These are phyloP conservation scores for Eremobia ochroleuca DNA, from an alignment of 2,888 invertebrate genomes.

Conservation along the genomic window DNA sequence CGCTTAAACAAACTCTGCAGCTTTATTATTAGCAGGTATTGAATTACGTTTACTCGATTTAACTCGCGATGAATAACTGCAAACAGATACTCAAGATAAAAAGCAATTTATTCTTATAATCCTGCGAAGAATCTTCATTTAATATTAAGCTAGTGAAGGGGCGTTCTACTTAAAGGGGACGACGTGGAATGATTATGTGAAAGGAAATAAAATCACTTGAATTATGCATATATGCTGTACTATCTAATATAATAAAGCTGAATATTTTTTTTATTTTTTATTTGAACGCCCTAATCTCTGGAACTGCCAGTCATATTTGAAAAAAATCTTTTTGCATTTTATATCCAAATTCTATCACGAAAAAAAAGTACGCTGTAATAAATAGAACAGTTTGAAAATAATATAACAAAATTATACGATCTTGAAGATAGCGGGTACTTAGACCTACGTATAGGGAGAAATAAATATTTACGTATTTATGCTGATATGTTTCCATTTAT, in stretches of 20 bases:
- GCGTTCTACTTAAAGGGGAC: constrained; percentile 26
- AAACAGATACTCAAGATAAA: constrained; percentile 40
- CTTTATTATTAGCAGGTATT: not conserved
- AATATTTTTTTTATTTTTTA: not conserved
- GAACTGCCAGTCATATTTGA: not conserved
- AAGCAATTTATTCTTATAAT: constrained; percentile 47
- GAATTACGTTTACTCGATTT: constrained; percentile 40
- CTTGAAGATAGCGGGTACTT: not conserved
- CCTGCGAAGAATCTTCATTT: constrained; percentile 29
- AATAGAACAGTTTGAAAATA: constrained; percentile 9
- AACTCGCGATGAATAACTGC: constrained; percentile 41
- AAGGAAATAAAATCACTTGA: constrained; percentile 40
- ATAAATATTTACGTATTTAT: constrained; percentile 2
- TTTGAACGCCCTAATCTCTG: not conserved
- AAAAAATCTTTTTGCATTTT: not conserved
- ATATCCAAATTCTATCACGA: not conserved
- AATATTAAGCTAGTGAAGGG: constrained; percentile 40
- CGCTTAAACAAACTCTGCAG: not conserved
- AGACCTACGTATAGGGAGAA: not conserved
- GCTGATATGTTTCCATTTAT: constrained; percentile 17
- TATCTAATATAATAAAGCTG: not conserved
- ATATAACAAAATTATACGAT: not conserved
- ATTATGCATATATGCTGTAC: constrained; percentile 22
- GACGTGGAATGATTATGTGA: constrained; percentile 43
- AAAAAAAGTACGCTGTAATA: not conserved